Conservation (phyloP, 2,113 vertebrate species). For the Oreochromis spilurus region DNA sequence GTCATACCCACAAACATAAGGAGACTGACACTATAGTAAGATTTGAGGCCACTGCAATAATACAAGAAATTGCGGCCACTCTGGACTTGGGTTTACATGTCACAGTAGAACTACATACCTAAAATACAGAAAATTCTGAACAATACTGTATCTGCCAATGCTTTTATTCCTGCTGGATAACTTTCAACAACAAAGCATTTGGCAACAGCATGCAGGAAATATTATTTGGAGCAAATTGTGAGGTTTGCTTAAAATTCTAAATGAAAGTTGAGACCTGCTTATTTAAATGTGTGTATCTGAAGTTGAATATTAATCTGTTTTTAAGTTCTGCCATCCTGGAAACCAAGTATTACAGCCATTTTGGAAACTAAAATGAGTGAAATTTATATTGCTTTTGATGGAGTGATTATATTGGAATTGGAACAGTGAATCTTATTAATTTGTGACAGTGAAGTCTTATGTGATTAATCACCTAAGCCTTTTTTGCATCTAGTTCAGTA, state of each 20-base stretch:
- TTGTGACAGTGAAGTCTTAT: background rate
- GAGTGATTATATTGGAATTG: background rate
- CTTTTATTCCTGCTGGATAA: background rate
- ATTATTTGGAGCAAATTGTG: background rate
- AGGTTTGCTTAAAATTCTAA: background rate
- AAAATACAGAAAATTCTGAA: background rate
- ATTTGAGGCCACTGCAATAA: background rate
- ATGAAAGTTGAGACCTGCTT: background rate
- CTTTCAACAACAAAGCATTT: background rate
- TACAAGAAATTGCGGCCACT: background rate
- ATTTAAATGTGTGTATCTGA: background rate
- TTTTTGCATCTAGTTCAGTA: background rate
- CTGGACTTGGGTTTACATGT: background rate
- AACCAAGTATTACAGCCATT: background rate
- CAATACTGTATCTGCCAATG: background rate
- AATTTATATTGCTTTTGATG: background rate
- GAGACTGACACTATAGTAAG: background rate
- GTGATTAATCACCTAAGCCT: background rate
- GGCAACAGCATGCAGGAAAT: background rate
- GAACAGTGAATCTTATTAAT: background rate
- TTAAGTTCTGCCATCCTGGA: background rate
- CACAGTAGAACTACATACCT: background rate
- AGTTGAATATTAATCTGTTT: background rate
- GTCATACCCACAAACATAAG: background rate
- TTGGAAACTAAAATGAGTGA: background rate